Evolutionary conservation across 1,140 invertebrate species (phyloP).

Genomic region (Dendrolimus kikuchii): DNA sequence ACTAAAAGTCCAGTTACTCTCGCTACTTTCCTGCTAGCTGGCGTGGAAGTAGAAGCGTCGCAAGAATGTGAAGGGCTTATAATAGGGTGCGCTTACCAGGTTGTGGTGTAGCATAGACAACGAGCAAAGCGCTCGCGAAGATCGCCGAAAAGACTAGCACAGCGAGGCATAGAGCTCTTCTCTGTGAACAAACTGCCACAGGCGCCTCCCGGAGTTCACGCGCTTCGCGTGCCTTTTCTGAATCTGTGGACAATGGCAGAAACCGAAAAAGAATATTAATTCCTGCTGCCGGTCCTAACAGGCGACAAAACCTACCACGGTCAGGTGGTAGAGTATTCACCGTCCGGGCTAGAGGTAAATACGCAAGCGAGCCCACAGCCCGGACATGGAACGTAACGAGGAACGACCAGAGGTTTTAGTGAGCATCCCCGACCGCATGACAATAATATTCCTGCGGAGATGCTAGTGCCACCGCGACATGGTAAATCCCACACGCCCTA

Average conservation of each 20-base stretch:
- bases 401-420: too few relatives aligned
- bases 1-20: too few relatives aligned
- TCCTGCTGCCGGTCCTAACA: too few relatives aligned
- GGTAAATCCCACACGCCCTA: too few relatives aligned
- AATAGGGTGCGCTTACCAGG: conserved; percentile 64
- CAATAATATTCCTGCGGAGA: too few relatives aligned
- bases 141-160: conserved; percentile 84
- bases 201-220: conserved; percentile 71
- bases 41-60: too few relatives aligned
- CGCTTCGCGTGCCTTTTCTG: conserved; percentile 53
- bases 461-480: too few relatives aligned
- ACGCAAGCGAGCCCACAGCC: neutral
- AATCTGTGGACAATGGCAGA: conserved; percentile 23
- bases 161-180: conserved; percentile 85
- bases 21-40: too few relatives aligned
- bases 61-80: too few relatives aligned
- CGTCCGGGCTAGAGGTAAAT: neutral
- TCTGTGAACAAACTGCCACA: conserved; percentile 90
- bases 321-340: neutral
- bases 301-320: neutral
- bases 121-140: conserved; percentile 87
- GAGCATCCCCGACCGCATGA: too few relatives aligned
- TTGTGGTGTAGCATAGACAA: conserved; percentile 90
- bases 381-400: too few relatives aligned
- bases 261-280: too few relatives aligned